phyloP scores from a whole-genome alignment of 2,113 vertebrate genomes.

The Sitta europaea region DNA sequence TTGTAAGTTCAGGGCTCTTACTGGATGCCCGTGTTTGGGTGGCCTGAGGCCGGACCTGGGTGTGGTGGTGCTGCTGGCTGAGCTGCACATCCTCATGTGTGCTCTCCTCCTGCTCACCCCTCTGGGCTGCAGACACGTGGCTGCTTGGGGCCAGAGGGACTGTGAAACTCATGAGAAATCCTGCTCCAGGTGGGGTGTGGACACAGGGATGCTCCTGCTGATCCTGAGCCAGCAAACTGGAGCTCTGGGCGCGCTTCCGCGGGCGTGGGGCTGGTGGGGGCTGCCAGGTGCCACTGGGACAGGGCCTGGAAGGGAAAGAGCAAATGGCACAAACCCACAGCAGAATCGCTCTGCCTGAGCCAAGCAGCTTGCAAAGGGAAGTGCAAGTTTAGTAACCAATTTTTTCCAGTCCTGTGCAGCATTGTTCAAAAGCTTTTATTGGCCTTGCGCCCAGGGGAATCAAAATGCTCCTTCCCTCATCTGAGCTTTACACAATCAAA shows the following conservation, averaged over 20 bases:
- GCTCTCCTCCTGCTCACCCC: background rate
- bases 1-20: background rate
- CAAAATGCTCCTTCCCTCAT: conserved; percentile 7
- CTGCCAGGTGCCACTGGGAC: background rate
- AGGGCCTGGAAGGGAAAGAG: background rate
- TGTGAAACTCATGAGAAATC: background rate
- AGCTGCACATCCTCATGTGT: background rate
- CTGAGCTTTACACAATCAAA: conserved; percentile 10
- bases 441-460: conserved; percentile 36
- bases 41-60: background rate
- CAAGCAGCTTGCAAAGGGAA: conserved; percentile 11
- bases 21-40: background rate
- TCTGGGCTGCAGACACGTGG: rapidly evolving
- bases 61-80: background rate
- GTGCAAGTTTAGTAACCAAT: conserved; percentile 6
- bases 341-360: background rate
- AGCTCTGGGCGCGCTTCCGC: rapidly evolving
- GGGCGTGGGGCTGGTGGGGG: background rate
- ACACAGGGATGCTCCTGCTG: background rate
- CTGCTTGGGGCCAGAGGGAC: background rate
- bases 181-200: rapidly evolving
- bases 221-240: background rate
- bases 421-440: conserved; percentile 57
- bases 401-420: conserved; percentile 38
- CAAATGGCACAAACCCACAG: background rate